Base-by-base conservation (phyloP, 2,113 vertebrate genomes). In the Dasyurus viverrinus region DNA sequence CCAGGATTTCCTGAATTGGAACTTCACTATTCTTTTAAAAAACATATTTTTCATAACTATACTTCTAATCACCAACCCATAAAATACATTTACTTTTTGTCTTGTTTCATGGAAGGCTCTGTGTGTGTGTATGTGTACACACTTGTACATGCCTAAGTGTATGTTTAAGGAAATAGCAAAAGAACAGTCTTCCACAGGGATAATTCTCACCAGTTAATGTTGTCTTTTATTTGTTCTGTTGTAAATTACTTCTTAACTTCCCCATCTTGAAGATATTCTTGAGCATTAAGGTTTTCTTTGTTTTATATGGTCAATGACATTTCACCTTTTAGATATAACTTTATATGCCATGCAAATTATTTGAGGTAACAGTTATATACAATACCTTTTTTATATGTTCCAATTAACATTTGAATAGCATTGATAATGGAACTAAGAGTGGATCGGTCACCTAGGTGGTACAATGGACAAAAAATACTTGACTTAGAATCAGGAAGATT, bases 241-340 rank as follows among this genome's bases (percentile, higher is more conserved):
- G 25, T 57, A 57, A 24, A 57, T 25, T 57, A 57, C 11, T 14
- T 54, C 22, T 54, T 68, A 36, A 14, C 25, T 68, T 68, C 57
- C 14, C 57, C 57, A 68, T 36, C 57, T 68, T 68, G 14, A 76
- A 76, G 30, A 76, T 19, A 76, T 76, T 76, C 36, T 76, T 76
- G 12, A n/a, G 27, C 93, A 36, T 89, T 2, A 25, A 11, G 54
- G 54, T 90, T 52, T 76, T 54, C 16, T 36, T 93, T 92, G 54
- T 68, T 93, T 89, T 53, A 92, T 53, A 27, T 54, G 52, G 36
- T 4, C 50, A 68, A 93, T 89, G 47, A 9, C 53, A 11, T 92
- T 95, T 95, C 50, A 48, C 54, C 91, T 11, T 93, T 46, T 95
- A 25, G 22, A 89, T 55, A 92, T 24, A 22, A 89, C 89, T 92